phyloP scores from a whole-genome alignment of 64 coral and sea anemone species.

The Dendrophyllia cribrosa region DNA sequence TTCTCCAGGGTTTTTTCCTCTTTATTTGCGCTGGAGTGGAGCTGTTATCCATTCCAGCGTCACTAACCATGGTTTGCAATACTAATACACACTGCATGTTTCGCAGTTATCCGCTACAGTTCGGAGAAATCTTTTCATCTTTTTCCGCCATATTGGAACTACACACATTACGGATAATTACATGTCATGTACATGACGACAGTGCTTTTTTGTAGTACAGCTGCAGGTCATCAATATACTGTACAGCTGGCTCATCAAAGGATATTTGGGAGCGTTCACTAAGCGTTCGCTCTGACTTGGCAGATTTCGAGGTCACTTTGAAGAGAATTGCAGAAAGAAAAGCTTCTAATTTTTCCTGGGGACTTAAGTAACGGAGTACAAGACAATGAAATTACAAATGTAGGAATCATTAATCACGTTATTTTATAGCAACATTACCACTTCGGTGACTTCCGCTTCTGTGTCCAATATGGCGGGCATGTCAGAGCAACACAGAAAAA shows the following conservation, averaged over 20 bases:
- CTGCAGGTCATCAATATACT: no score
- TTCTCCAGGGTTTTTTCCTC: constrained; percentile 69
- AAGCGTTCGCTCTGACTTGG: no score
- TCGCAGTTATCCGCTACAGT: background rate
- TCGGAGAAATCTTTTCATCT: background rate
- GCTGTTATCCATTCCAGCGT: background rate
- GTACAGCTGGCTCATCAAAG: background rate
- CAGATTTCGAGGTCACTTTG: no score
- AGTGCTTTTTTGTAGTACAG: background rate
- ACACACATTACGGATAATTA: background rate
- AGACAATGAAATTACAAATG: background rate
- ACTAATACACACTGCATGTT: constrained; percentile 25
- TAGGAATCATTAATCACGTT: background rate
- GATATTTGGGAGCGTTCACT: no score
- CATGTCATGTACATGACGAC: background rate
- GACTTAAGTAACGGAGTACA: background rate
- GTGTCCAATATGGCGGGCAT: constrained; percentile 39
- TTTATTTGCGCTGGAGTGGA: constrained; percentile 13
- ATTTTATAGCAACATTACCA: background rate
- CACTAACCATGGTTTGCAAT: constrained; percentile 8
- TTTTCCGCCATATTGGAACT: constrained; percentile 23
- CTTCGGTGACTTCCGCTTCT: background rate
- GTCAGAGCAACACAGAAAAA: constrained; percentile 71
- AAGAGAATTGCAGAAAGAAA: background rate
- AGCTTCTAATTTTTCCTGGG: background rate